These are phyloP conservation scores for Poicephalus gulielmi DNA, from an alignment of 2,113 vertebrate genomes.

Conservation along the genomic window DNA sequence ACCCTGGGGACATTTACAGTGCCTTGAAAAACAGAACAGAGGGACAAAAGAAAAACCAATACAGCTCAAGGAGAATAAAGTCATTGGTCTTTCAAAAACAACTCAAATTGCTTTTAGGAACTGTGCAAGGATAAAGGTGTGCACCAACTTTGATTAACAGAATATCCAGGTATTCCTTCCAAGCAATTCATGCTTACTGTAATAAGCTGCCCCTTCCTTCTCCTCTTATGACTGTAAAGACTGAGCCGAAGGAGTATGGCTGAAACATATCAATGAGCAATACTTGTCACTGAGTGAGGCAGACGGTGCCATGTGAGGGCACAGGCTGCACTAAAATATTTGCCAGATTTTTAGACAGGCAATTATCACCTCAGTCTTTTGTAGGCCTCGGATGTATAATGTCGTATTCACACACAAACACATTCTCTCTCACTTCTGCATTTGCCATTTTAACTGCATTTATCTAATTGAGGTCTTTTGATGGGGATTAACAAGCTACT, in stretches of 20 bases:
- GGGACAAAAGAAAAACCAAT: not conserved
- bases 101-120: not conserved
- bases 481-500: not conserved
- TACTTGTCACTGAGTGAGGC: not conserved
- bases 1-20: not conserved
- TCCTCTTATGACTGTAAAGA: not conserved
- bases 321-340: not conserved
- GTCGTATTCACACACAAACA: not conserved
- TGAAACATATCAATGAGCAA: not conserved
- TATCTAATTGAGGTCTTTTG: conserved; percentile 5
- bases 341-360: conserved; percentile 5
- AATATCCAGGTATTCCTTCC: not conserved
- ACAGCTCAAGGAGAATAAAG: not conserved
- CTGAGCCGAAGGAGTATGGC: not conserved
- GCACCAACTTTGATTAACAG: not conserved
- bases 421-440: not conserved
- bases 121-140: not conserved
- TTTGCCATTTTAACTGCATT: conserved; percentile 15
- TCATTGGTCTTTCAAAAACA: not conserved
- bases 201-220: not conserved
- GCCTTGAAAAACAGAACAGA: not conserved
- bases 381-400: not conserved
- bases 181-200: not conserved
- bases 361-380: conserved; percentile 40
- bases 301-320: not conserved